phyloP scores from a whole-genome alignment of 2,888 invertebrate genomes.

The Diarsia rubi region DNA sequence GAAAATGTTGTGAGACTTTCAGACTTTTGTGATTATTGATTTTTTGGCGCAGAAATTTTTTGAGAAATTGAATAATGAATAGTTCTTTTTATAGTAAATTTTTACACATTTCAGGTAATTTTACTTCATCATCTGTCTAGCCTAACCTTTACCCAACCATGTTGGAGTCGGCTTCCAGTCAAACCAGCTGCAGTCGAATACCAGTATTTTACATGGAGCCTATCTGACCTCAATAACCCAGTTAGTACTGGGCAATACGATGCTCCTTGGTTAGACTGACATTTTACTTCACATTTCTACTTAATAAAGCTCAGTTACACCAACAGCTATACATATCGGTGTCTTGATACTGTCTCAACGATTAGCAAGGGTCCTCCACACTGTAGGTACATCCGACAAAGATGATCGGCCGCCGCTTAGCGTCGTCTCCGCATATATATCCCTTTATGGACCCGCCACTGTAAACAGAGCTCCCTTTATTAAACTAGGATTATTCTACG shows the following conservation, averaged over 20 bases:
- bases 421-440: slow-evolving; percentile 43
- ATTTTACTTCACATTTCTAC: background rate
- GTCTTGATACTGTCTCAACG: slow-evolving; percentile 14
- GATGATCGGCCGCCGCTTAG: slow-evolving; percentile 57
- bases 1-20: background rate
- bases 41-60: background rate
- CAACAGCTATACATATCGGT: background rate
- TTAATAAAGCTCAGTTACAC: background rate
- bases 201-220: too few relatives aligned
- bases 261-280: too few relatives aligned
- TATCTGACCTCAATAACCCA: too few relatives aligned
- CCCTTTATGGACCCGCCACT: slow-evolving; percentile 25
- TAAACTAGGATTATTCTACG: slow-evolving; percentile 54
- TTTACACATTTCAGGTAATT: background rate
- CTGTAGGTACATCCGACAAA: slow-evolving; percentile 17
- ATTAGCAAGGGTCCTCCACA: slow-evolving; percentile 38
- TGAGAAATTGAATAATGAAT: background rate
- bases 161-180: too few relatives aligned
- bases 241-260: too few relatives aligned
- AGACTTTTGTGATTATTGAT: background rate
- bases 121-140: background rate
- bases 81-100: background rate
- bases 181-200: too few relatives aligned
- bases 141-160: too few relatives aligned
- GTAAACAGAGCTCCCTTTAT: slow-evolving; percentile 53